A percentile compares a stretch with the other conserved stretches of the same genome.
Conservation (phyloP, 1,140 invertebrate species). For the Diploscapter pachys region DNA sequence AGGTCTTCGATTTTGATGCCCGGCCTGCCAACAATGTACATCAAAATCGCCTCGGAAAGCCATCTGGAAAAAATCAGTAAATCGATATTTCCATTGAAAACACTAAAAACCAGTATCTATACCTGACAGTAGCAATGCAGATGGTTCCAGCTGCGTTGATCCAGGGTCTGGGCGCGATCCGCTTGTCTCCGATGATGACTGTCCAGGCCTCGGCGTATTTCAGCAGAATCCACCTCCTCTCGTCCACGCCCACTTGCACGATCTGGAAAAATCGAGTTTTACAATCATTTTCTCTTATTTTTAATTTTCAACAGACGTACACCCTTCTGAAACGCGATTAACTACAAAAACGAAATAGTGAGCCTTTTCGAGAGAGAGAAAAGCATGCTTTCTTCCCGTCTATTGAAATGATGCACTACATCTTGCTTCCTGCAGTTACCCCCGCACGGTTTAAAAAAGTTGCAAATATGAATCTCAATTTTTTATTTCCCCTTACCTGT, state of each 20-base stretch:
- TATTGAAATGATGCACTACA: no score
- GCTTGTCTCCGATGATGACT: not conserved
- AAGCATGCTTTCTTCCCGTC: no score
- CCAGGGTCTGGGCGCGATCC: conserved; percentile 30
- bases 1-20: conserved; percentile 35
- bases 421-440: no score
- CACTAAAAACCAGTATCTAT: not conserved
- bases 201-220: conserved; percentile 23
- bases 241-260: conserved; percentile 19
- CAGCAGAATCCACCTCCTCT: conserved; percentile 12
- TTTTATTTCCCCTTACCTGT: no score
- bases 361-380: no score
- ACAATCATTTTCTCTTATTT: not conserved
- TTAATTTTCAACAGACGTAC: not conserved
- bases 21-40: conserved; percentile 31
- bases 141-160: conserved; percentile 4
- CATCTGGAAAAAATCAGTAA: conserved; percentile 26
- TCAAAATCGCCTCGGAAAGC: conserved; percentile 36
- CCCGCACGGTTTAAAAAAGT: no score
- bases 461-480: no score
- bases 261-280: conserved; percentile 1
- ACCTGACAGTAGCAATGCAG: conserved; percentile 3
- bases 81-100: conserved; percentile 16
- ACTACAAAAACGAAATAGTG: no score
- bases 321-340: no score